Evolutionary conservation across 2,797 vertebrate genomes (phyloP).

Genomic region (Sebastes hopkinsi): DNA sequence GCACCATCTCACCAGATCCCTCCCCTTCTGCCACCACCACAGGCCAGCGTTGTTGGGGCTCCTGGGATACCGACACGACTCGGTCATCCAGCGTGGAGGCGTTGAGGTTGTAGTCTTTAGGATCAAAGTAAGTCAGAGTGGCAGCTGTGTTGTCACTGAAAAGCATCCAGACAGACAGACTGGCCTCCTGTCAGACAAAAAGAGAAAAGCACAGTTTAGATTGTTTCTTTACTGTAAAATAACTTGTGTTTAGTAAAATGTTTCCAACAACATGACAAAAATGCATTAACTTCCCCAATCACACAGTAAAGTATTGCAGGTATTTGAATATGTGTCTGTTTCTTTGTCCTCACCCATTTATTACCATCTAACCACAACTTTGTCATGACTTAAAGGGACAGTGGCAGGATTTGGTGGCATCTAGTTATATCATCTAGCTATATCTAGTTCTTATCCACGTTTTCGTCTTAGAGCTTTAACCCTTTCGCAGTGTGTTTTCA

Average conservation of each 20-base stretch:
- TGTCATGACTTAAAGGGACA: background rate
- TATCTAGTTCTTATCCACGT: too few relatives aligned
- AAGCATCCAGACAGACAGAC: constrained; percentile 94
- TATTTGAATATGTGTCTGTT: background rate
- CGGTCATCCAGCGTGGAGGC: constrained; percentile 90
- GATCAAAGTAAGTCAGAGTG: constrained; percentile 91
- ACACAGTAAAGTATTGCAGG: background rate
- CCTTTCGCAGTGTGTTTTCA: too few relatives aligned
- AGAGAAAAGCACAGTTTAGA: constrained; percentile 24
- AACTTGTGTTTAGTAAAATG: background rate
- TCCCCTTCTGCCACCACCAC: constrained; percentile 91
- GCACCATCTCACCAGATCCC: constrained; percentile 88
- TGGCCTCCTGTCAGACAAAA: constrained; percentile 87
- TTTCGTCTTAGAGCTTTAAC: too few relatives aligned
- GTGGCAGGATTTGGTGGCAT: too few relatives aligned
- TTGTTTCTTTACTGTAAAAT: background rate
- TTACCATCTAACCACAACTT: background rate
- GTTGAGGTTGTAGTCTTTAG: constrained; percentile 96
- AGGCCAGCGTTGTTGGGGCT: constrained; percentile 88
- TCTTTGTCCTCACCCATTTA: background rate
- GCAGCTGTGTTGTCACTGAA: constrained; percentile 94
- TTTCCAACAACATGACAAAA: background rate
- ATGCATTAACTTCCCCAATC: background rate
- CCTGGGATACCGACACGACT: constrained; percentile 89
- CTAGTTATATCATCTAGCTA: too few relatives aligned